Evolutionary conservation across 2,797 vertebrate species (phyloP).

Genomic region (Enteromius treurensis): DNA sequence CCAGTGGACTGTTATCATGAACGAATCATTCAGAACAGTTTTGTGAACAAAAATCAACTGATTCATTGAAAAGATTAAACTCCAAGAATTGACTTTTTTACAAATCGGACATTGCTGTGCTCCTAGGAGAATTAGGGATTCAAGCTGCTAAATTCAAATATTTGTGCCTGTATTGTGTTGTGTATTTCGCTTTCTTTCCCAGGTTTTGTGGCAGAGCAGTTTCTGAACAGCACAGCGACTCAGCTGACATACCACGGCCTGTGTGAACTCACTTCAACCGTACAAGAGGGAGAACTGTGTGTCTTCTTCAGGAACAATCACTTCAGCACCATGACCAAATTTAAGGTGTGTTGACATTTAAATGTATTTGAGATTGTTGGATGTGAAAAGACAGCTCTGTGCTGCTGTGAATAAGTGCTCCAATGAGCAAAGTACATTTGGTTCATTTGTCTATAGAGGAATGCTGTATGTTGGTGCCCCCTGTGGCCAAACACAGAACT

Average conservation of each 20-base stretch:
- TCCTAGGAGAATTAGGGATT: background rate
- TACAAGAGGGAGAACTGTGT: constrained; percentile 97
- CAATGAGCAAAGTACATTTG: background rate
- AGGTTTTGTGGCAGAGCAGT: constrained; percentile 97
- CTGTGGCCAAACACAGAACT: constrained; percentile 20
- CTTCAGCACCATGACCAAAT: constrained; percentile 99
- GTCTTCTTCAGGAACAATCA: constrained; percentile 99
- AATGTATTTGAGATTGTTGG: background rate
- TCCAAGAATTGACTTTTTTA: background rate
- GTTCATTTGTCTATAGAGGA: background rate
- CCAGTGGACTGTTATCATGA: background rate
- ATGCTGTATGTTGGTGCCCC: constrained; percentile 39
- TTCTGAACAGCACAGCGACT: constrained; percentile 94
- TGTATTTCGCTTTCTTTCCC: constrained; percentile 14
- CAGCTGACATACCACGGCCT: constrained; percentile 97
- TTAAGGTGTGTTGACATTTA: constrained; percentile 82
- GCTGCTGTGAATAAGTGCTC: background rate
- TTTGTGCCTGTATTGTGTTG: background rate
- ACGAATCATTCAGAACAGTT: background rate
- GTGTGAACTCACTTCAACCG: constrained; percentile 94
- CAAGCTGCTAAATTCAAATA: background rate
- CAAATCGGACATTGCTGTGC: background rate
- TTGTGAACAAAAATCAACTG: background rate
- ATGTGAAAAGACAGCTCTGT: background rate
- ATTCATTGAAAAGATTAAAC: background rate